A percentile compares a stretch with the other conserved stretches of the same genome.
Conservation (phyloP, 2,888 invertebrate genomes). For the Eudemis profundana region DNA sequence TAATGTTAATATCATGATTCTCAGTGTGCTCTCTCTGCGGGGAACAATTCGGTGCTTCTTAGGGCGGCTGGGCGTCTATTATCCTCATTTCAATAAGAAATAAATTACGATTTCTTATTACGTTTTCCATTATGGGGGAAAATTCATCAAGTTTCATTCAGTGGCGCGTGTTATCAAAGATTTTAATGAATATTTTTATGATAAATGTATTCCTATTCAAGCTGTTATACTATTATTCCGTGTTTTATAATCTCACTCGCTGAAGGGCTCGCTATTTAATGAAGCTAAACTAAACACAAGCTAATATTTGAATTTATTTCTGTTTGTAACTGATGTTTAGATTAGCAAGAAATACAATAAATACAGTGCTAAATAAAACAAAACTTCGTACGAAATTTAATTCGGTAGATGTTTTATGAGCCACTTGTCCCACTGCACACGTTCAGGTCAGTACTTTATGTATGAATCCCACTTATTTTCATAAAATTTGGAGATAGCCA, state of each 20-base stretch:
- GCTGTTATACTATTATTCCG: conserved; percentile 39
- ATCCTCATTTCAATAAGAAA: conserved; percentile 84
- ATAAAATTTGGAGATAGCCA: no score
- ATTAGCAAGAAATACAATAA: no score
- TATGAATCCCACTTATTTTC: no score
- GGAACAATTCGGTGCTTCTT: conserved; percentile 74
- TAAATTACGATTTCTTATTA: conserved; percentile 85
- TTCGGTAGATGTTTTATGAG: no score
- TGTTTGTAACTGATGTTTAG: background rate
- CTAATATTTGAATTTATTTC: background rate
- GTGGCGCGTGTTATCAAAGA: conserved; percentile 67
- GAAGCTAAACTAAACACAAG: background rate
- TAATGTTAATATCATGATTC: conserved; percentile 81
- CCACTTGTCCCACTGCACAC: no score
- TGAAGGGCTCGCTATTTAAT: conserved; percentile 13
- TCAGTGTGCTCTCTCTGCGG: conserved; percentile 62
- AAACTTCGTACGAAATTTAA: no score
- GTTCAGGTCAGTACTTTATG: no score
- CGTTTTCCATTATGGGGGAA: conserved; percentile 79
- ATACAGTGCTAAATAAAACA: no score
- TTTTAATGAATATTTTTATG: conserved; percentile 72
- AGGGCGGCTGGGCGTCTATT: conserved; percentile 76
- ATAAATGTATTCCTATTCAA: conserved; percentile 46
- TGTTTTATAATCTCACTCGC: conserved; percentile 27
- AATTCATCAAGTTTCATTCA: conserved; percentile 80